Evolutionary conservation across 2,113 vertebrate genomes (phyloP), one percentile per base, ranked within the genome.

Genomic region (Smithornis capensis): DNA sequence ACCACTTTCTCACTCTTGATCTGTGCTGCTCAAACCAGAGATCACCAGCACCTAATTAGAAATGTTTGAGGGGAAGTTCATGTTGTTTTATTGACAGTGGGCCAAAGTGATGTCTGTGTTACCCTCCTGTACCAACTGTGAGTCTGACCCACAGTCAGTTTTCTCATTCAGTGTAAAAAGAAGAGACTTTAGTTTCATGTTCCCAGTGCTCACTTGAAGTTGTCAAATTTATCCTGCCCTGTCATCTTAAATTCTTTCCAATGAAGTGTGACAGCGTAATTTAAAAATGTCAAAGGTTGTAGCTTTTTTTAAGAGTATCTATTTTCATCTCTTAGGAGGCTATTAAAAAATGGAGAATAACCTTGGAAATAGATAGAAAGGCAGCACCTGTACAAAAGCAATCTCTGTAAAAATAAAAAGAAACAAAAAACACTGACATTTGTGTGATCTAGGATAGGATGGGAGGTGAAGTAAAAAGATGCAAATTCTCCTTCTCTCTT

Each of bases 261-360:
- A 6, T 68, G 44, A 65, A 64, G 16, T 77, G 47, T 67, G 76
- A 77, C 75, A 64, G 55, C 82, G 57, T 55, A 83, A 38, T 52
- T 96, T 83, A 24, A 45, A 92, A 93, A 78, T 83, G 95, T 91
- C 90, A 92, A 87, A 94, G 83, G 90, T 83, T 29, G 0, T 31
- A 88, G 79, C 47, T 73, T 91, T 95, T 96, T 94, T 77, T 59
- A 83, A 80, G 33, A 67, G 60, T 71, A 83, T 89, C 89, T 56
- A 14, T 88, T 96, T 83, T 73, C 69, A 49, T 75, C 49, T 79
- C 69, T 75, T 71, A 65, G 50, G 55, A 87, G 35, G 79, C 74
- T 83, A 70, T 86, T 90, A 49, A 83, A 75, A 74, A 81, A 62
- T 33, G 4, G 57, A 27, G 44, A 65, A 16, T 16, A 40, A 33